Evolutionary conservation across 2,888 invertebrate genomes (phyloP).

Genomic region (Teleogryllus oceanicus): DNA sequence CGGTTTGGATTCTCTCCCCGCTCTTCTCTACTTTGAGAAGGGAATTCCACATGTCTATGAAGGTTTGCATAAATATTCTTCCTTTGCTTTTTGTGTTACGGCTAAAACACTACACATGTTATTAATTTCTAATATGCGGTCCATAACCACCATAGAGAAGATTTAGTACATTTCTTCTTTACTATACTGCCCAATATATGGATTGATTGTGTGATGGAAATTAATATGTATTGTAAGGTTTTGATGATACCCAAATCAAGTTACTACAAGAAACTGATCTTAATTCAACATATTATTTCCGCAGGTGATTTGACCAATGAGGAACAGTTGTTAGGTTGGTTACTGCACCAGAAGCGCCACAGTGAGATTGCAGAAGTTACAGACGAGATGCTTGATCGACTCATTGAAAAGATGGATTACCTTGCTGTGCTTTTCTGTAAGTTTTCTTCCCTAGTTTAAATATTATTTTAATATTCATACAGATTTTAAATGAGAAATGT

Average conservation of each 20-base stretch:
- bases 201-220: too few species aligned
- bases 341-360: constrained; percentile 84
- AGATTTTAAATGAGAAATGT: too few species aligned
- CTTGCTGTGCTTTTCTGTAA: constrained; percentile 89
- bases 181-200: too few species aligned
- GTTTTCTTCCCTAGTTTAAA: constrained; percentile 46
- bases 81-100: neutral
- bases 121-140: neutral
- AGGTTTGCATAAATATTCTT: constrained; percentile 43
- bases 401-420: constrained; percentile 74
- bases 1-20: constrained; percentile 78
- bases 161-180: too few species aligned
- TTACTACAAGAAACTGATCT: too few species aligned
- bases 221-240: too few species aligned
- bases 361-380: constrained; percentile 89
- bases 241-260: too few species aligned
- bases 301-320: constrained; percentile 84
- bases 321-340: constrained; percentile 84
- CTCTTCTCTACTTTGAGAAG: constrained; percentile 70
- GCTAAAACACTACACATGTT: neutral
- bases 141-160: neutral
- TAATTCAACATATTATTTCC: too few species aligned
- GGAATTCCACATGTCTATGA: constrained; percentile 60
- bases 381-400: constrained; percentile 88
- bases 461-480: neutral